These are phyloP conservation scores for Pteruthius melanotis DNA, from an alignment of 2,113 vertebrate genomes.

Conservation along the genomic window DNA sequence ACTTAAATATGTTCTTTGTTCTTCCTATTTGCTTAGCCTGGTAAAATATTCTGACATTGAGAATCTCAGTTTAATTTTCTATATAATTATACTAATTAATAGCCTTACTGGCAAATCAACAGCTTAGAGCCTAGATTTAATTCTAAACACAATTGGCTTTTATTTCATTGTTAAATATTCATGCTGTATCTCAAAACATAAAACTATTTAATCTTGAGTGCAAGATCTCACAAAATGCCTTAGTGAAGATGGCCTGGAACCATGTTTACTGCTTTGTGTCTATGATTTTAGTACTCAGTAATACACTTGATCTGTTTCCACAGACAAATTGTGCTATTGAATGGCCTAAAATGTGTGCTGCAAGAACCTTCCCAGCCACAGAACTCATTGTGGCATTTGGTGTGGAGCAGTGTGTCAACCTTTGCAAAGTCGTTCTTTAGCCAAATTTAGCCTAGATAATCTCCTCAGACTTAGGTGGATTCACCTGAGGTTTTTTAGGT, in stretches of 20 bases:
- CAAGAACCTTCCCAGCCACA: fast-evolving
- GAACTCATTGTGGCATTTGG: fast-evolving
- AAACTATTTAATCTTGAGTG: neutral
- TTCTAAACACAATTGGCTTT: neutral
- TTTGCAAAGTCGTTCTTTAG: neutral
- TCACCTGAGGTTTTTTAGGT: neutral
- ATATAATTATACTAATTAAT: neutral
- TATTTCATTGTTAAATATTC: neutral
- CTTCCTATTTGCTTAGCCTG: neutral
- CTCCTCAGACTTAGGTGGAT: neutral
- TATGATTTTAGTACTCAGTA: neutral
- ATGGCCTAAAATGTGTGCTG: neutral
- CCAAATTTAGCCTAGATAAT: neutral
- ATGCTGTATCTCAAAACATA: neutral
- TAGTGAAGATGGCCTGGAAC: neutral
- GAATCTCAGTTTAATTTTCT: neutral
- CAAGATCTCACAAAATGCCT: neutral
- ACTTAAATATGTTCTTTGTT: neutral
- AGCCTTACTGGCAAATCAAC: neutral
- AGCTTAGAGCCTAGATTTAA: neutral
- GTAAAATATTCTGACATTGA: neutral
- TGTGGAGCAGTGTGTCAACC: neutral
- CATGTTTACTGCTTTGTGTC: neutral
- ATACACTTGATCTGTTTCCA: neutral
- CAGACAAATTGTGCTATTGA: neutral